Conservation (phyloP, 2,113 vertebrate species). For the Oncorhynchus clarkii region DNA sequence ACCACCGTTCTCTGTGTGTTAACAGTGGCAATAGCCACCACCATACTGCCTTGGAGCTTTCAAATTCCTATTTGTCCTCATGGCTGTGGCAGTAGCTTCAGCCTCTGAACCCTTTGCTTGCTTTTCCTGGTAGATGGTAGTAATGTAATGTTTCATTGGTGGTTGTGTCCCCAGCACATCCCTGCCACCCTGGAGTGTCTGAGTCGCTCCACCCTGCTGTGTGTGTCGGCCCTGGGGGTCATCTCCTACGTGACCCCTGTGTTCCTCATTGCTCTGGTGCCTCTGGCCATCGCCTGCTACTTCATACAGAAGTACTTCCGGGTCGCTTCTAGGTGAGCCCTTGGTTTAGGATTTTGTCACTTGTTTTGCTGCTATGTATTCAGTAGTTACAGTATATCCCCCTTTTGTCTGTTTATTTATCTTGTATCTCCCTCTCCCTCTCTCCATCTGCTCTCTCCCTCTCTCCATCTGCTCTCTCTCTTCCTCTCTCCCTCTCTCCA, state of each 20-base stretch:
- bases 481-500: too few species aligned
- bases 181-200: constrained; percentile 95
- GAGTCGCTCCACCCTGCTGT: constrained; percentile 92
- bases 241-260: constrained; percentile 95
- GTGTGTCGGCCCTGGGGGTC: constrained; percentile 90
- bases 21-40: too few species aligned
- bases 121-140: too few species aligned
- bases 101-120: too few species aligned
- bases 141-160: too few species aligned
- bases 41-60: too few species aligned
- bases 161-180: constrained; percentile 79
- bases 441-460: neutral
- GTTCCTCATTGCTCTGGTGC: constrained; percentile 89
- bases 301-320: constrained; percentile 99
- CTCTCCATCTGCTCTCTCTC: neutral
- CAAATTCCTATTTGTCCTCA: too few species aligned
- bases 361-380: neutral
- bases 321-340: constrained; percentile 86
- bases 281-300: constrained; percentile 90
- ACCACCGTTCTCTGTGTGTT: too few species aligned
- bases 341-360: neutral
- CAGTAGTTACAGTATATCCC: neutral
- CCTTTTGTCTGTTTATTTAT: neutral
- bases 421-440: neutral
- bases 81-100: too few species aligned